phyloP scores from a whole-genome alignment of 2,113 vertebrate genomes.

The Tyto alba region DNA sequence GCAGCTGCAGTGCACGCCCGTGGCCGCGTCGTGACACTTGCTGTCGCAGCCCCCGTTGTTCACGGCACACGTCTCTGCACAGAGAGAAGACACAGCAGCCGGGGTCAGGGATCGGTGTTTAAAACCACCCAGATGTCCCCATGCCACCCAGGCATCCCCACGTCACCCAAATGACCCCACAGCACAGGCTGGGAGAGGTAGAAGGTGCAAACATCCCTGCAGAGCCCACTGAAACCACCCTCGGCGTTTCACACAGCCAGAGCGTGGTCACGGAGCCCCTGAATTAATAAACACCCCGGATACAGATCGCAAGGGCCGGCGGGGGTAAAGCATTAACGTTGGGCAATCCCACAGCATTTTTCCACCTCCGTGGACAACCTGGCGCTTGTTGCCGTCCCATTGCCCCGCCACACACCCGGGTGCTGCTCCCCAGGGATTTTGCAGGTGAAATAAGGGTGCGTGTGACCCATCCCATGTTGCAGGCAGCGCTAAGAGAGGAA shows the following conservation, averaged over 20 bases:
- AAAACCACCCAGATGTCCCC: not conserved
- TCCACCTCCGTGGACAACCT: rapidly evolving
- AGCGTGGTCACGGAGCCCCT: not conserved
- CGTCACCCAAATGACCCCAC: not conserved
- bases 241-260: not conserved
- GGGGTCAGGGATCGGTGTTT: not conserved
- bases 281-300: not conserved
- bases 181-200: not conserved
- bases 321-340: no score
- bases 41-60: constrained; percentile 98
- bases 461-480: not conserved
- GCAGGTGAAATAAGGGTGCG: not conserved
- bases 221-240: not conserved
- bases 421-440: not conserved
- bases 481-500: not conserved
- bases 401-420: rapidly evolving
- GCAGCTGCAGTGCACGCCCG: constrained; percentile 95
- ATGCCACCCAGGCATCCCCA: not conserved
- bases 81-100: not conserved
- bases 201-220: not conserved
- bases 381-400: not conserved
- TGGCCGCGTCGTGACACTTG: constrained; percentile 92
- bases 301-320: rapidly evolving
- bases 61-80: constrained; percentile 92
- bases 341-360: not conserved